These are phyloP conservation scores for Cataglyphis albicans DNA, from an alignment of 2,888 invertebrate genomes.

Conservation along the genomic window DNA sequence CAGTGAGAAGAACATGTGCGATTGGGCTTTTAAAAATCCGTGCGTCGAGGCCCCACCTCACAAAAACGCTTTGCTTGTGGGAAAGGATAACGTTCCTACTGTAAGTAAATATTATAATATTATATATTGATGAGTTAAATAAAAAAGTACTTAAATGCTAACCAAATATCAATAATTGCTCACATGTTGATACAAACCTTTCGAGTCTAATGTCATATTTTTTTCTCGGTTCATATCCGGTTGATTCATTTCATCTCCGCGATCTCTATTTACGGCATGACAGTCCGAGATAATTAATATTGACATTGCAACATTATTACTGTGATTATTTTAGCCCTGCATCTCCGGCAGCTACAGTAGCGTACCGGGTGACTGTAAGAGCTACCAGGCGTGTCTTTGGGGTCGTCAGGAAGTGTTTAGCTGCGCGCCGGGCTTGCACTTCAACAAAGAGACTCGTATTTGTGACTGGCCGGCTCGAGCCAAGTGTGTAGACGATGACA, in stretches of 20 bases:
- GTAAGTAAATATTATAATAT: constrained; percentile 45
- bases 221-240: neutral
- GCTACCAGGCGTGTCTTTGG: constrained; percentile 93
- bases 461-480: constrained; percentile 92
- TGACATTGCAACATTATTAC: constrained; percentile 1
- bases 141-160: neutral
- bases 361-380: constrained; percentile 90
- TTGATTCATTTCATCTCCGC: neutral
- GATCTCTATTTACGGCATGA: neutral
- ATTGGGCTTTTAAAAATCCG: constrained; percentile 89
- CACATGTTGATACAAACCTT: neutral
- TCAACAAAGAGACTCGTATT: constrained; percentile 89
- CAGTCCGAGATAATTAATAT: constrained; percentile 7
- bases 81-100: constrained; percentile 39
- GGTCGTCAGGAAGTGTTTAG: constrained; percentile 91
- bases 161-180: neutral
- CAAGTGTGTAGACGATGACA: constrained; percentile 86
- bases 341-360: constrained; percentile 77
- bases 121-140: neutral
- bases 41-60: constrained; percentile 73
- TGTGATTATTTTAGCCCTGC: constrained; percentile 72
- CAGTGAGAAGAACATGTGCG: constrained; percentile 90
- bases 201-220: neutral
- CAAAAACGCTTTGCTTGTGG: constrained; percentile 61
- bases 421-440: constrained; percentile 92